Conservation (phyloP, 2,888 invertebrate species). For the Reticulitermes lucifugus region DNA sequence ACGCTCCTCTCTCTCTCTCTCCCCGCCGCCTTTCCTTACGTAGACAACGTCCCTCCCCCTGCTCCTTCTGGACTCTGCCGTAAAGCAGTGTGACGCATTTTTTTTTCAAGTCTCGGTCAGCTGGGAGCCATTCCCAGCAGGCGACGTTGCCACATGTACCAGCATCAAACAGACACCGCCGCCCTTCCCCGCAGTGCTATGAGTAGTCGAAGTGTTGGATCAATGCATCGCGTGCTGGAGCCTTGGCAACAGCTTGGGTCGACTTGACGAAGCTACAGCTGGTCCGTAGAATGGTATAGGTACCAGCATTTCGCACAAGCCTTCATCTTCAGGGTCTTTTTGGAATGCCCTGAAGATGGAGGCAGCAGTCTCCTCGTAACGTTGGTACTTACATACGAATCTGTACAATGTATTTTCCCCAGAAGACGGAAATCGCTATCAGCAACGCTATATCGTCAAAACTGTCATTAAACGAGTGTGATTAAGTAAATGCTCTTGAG, state of each 20-base stretch:
- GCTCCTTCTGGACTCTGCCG: background rate
- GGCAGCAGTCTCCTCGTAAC: too few relatives aligned
- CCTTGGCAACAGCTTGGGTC: constrained; percentile 19
- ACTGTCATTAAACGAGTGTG: too few relatives aligned
- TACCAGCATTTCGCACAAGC: too few relatives aligned
- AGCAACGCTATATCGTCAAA: too few relatives aligned
- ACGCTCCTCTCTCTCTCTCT: background rate
- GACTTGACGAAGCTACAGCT: background rate
- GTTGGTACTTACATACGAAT: too few relatives aligned
- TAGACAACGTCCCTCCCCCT: background rate
- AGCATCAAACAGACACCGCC: background rate
- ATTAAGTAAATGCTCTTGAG: too few relatives aligned
- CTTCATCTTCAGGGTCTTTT: too few relatives aligned
- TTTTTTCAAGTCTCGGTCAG: constrained; percentile 24
- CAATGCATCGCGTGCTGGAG: constrained; percentile 30
- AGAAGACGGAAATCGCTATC: too few relatives aligned
- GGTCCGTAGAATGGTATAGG: background rate
- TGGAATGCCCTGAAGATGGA: too few relatives aligned
- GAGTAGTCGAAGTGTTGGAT: background rate
- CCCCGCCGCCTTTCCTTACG: background rate
- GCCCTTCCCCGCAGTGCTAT: background rate
- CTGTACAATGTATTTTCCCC: too few relatives aligned
- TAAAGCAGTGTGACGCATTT: constrained; percentile 18
- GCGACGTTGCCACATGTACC: constrained; percentile 30
- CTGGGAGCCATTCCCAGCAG: constrained; percentile 40